Percentiles rank a stretch among this genome's conserved stretches.
phyloP scores from a whole-genome alignment of 2,888 invertebrate genomes.

The Andricus curvator region DNA sequence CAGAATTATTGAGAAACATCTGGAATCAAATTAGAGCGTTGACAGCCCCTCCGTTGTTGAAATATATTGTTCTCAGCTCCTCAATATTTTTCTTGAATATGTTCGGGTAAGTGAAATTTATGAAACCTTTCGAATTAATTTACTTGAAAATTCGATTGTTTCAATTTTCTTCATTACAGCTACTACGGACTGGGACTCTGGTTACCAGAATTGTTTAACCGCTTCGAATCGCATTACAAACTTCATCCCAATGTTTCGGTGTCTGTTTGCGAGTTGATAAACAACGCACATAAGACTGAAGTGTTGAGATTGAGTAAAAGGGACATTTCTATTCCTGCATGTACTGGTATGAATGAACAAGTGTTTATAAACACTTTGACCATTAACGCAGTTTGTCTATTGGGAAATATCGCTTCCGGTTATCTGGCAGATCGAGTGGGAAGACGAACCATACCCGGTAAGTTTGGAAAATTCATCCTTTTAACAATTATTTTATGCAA shows the following conservation, averaged over 20 bases:
- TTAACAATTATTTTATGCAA: not conserved
- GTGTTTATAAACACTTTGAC: conserved; percentile 85
- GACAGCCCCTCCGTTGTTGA: conserved; percentile 80
- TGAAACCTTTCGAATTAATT: not conserved
- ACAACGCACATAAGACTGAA: conserved; percentile 36
- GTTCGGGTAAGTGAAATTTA: conserved; percentile 81
- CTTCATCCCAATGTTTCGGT: conserved; percentile 79
- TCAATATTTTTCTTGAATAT: conserved; percentile 84
- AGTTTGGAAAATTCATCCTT: not conserved
- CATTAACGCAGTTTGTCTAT: conserved; percentile 83
- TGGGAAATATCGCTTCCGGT: conserved; percentile 84
- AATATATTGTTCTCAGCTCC: conserved; percentile 81
- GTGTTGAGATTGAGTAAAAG: conserved; percentile 7
- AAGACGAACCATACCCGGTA: conserved; percentile 74
- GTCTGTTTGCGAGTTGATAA: conserved; percentile 78
- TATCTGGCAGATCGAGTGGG: conserved; percentile 79
- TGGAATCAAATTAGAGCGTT: conserved; percentile 81
- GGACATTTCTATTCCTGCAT: not conserved
- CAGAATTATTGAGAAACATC: conserved; percentile 79
- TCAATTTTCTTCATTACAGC: conserved; percentile 73
- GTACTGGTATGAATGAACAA: conserved; percentile 79
- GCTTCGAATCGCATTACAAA: conserved; percentile 78
- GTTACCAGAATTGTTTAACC: conserved; percentile 87
- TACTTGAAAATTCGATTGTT: not conserved
- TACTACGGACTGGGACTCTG: conserved; percentile 86